Evolutionary conservation across 2,113 vertebrate species (phyloP).

Genomic region (Athene noctua): DNA sequence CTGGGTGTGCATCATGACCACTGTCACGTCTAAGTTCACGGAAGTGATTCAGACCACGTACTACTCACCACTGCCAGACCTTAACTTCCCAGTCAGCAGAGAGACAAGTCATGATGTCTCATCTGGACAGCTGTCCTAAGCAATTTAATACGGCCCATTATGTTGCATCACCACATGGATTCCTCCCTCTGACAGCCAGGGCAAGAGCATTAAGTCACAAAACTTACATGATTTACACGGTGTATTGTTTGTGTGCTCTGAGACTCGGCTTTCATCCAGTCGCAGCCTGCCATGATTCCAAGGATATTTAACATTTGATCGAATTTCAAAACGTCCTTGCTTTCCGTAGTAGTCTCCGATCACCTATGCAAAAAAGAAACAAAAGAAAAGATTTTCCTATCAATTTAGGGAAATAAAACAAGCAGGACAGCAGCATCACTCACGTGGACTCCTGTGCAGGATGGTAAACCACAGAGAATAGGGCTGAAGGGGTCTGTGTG

Average conservation of each 20-base stretch:
- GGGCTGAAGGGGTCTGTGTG: neutral
- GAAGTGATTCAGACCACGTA: neutral
- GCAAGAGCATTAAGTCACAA: constrained; percentile 39
- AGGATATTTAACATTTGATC: constrained; percentile 83
- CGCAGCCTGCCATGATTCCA: constrained; percentile 73
- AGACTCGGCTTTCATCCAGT: constrained; percentile 67
- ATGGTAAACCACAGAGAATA: neutral
- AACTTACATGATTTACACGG: constrained; percentile 91
- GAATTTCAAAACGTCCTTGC: constrained; percentile 84
- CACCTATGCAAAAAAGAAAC: constrained; percentile 72
- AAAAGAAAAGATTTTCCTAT: neutral
- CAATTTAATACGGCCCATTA: neutral
- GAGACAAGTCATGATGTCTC: neutral
- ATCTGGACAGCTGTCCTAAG: neutral
- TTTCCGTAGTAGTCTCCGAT: constrained; percentile 91
- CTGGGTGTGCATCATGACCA: neutral
- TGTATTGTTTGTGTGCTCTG: constrained; percentile 71
- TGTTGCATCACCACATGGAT: neutral
- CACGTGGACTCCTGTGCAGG: neutral
- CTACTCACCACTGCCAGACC: neutral
- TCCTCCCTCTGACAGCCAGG: neutral
- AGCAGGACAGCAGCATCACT: neutral
- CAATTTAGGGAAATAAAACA: neutral
- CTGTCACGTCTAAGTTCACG: neutral
- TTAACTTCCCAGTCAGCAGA: neutral